Evolutionary conservation across 2,888 invertebrate species (phyloP), one percentile per base, ranked within the genome.

Genomic region (Epiblema foenella): DNA sequence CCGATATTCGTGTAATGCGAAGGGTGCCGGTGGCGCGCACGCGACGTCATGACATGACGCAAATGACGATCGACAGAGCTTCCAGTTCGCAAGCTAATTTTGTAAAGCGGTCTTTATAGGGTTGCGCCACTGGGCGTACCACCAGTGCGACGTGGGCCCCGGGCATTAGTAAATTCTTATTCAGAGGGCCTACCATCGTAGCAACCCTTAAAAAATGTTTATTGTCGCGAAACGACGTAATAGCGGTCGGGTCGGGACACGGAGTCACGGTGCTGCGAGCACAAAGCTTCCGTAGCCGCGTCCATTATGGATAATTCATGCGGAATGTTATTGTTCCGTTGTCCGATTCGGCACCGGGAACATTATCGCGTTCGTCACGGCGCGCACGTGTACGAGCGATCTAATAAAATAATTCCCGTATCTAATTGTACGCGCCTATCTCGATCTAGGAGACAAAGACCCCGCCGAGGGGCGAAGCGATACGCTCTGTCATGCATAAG

Each of bases 371-470:
- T 93, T 91, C 90, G 93, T 91, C 91, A 93, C 89, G 90, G 88
- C 84, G 87, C 88, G 92, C 93, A 93, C 93, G 93, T 93, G 93
- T 91, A 85, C 87, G 85, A 85, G 87, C 85, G 86, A 91, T 90
- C 91, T 91, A 93, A 92, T 93, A 91, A 90, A 91, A 91, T 93
- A 90, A 93, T 93, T 92, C 92, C 92, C 92, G 93, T 91, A 91
- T 93, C 92, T 88, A 93, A 93, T 93, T 92, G 89, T 90, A 91
- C 89, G 87, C 91, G 88, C 87, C 88, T 93, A 93, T 92, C 93
- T 89, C 87, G 93, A 92, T 92, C 87, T 90, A 85, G 87, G 86
- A 91, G 91, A 93, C 92, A 93, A 92, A 91, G 90, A 81, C 81
- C 82, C 75, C 77, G 80, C 80, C 77, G 84, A 85, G 84, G 87